Conservation (phyloP, 2,113 vertebrate genomes). For the Anoura caudifer region DNA sequence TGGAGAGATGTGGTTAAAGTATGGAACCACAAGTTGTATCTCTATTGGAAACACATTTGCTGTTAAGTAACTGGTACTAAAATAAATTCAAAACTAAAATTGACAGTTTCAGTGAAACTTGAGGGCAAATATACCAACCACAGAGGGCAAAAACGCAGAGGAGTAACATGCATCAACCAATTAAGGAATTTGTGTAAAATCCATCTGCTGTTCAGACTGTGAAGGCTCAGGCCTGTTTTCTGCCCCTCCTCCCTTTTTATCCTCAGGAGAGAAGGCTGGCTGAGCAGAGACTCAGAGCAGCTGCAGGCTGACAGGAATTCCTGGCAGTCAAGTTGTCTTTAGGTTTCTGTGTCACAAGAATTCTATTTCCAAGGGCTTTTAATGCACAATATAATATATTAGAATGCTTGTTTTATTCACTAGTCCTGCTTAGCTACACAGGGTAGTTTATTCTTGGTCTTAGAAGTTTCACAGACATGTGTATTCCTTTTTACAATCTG, state of each 20-base stretch:
- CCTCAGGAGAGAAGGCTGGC: background rate
- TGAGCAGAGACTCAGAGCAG: background rate
- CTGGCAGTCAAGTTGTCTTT: background rate
- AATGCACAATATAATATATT: background rate
- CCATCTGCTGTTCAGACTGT: background rate
- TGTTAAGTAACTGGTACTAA: background rate
- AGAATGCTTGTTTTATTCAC: slow-evolving; percentile 12
- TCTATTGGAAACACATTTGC: background rate
- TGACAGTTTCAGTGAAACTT: background rate
- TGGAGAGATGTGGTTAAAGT: background rate
- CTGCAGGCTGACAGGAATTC: background rate
- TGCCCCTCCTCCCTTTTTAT: background rate
- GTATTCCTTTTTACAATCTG: background rate
- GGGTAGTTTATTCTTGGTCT: slow-evolving; percentile 10
- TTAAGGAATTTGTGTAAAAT: background rate
- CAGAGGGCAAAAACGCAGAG: background rate
- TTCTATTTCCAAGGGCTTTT: slow-evolving; percentile 29
- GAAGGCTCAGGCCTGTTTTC: background rate
- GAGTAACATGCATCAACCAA: background rate
- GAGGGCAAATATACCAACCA: background rate
- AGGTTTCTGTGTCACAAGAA: background rate
- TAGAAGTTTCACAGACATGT: background rate
- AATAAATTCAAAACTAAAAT: slow-evolving; percentile 7
- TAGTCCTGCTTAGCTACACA: slow-evolving; percentile 12
- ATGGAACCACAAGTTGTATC: background rate